These are phyloP conservation scores for Drosophila teissieri DNA, from an alignment of 1,140 invertebrate genomes.

Conservation along the genomic window DNA sequence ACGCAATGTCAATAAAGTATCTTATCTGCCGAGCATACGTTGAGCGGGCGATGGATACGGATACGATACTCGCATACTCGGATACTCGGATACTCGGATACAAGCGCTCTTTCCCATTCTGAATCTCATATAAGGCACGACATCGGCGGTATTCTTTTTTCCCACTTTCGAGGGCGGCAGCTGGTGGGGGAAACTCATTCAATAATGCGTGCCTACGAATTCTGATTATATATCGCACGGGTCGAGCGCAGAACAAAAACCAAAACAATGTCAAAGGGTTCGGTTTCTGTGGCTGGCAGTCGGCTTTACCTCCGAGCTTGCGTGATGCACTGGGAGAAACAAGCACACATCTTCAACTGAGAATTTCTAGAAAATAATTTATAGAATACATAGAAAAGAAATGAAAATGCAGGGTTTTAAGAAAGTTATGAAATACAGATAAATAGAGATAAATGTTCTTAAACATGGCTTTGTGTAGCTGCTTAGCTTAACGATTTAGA, in stretches of 20 bases:
- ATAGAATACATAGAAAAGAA: no score
- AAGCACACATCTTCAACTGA: no score
- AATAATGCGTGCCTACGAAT: constrained; percentile 82
- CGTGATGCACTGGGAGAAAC: constrained; percentile 1
- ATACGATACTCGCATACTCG: constrained; percentile 34
- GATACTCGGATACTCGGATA: not conserved
- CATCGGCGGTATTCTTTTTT: constrained; percentile 21
- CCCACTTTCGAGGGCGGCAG: not conserved
- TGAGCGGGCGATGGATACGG: constrained; percentile 64
- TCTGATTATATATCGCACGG: constrained; percentile 71
- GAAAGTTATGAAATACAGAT: not conserved
- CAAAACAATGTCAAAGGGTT: constrained; percentile 76
- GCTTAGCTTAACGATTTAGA: not conserved
- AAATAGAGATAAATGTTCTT: not conserved
- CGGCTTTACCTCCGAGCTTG: constrained; percentile 20
- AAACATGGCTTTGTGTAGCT: no score
- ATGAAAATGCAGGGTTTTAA: no score
- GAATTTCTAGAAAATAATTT: no score
- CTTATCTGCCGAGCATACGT: constrained; percentile 66
- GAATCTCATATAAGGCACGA: constrained; percentile 56
- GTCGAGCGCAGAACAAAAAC: constrained; percentile 50
- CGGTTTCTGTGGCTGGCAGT: constrained; percentile 44
- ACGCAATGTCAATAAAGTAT: constrained; percentile 82
- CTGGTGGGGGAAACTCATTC: constrained; percentile 35
- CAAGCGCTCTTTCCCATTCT: constrained; percentile 20